Evolutionary conservation across 2,797 vertebrate species (phyloP).

Genomic region (Emys orbicularis): DNA sequence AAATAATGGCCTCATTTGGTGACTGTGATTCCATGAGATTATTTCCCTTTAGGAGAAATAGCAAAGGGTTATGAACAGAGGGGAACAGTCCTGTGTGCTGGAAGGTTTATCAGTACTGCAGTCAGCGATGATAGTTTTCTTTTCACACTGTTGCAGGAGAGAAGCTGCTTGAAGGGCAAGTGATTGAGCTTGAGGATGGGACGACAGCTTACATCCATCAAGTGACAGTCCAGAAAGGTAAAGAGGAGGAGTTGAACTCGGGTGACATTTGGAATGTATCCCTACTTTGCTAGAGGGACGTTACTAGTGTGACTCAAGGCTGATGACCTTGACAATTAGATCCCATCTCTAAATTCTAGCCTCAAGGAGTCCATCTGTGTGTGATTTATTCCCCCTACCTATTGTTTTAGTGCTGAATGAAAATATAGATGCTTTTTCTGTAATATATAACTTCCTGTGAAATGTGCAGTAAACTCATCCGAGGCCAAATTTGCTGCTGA

Average conservation of each 20-base stretch:
- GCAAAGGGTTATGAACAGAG: neutral
- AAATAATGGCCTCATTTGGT: neutral
- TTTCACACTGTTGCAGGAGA: conserved; percentile 75
- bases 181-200: conserved; percentile 86
- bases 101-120: neutral
- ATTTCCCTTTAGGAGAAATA: neutral
- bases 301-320: neutral
- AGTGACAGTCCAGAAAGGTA: conserved; percentile 85
- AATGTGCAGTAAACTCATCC: neutral
- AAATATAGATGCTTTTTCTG: neutral
- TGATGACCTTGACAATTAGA: neutral
- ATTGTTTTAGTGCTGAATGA: neutral
- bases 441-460: neutral
- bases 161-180: conserved; percentile 84
- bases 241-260: conserved; percentile 30
- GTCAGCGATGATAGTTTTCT: neutral
- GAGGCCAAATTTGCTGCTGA: neutral
- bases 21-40: neutral
- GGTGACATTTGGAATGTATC: neutral
- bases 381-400: neutral
- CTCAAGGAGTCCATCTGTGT: neutral
- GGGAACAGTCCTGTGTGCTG: neutral
- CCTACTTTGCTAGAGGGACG: neutral
- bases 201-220: conserved; percentile 86
- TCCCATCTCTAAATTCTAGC: neutral